Conservation (phyloP, 2,113 vertebrate genomes). For the Odontesthes bonariensis region DNA sequence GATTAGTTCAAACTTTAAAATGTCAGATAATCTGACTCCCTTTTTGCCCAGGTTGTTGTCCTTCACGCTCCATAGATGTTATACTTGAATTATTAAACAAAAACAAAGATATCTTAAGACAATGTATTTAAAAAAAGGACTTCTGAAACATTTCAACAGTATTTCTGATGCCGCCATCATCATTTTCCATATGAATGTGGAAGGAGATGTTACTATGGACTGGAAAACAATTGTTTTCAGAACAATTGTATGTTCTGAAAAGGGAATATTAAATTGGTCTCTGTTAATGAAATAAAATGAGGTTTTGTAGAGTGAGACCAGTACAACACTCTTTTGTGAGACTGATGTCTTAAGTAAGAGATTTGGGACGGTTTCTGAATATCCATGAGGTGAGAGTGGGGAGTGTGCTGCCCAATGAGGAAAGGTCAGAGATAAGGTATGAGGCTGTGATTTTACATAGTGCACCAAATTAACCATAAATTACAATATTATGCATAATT, state of each 20-base stretch:
- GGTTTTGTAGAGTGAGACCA: background rate
- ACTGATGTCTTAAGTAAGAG: slow-evolving; percentile 1
- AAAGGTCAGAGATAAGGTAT: slow-evolving; percentile 20
- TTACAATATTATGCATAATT: slow-evolving; percentile 48
- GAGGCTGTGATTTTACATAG: slow-evolving; percentile 7
- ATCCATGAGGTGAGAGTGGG: slow-evolving; percentile 32
- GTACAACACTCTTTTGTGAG: slow-evolving; percentile 4
- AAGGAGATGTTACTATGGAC: background rate
- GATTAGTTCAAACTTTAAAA: too few species aligned
- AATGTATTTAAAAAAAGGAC: too few species aligned
- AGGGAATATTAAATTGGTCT: too few species aligned
- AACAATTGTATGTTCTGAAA: background rate
- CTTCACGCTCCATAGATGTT: too few species aligned
- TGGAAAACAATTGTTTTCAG: too few species aligned
- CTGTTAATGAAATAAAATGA: slow-evolving; percentile 29
- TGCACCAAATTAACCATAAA: slow-evolving; percentile 53
- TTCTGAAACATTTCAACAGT: background rate
- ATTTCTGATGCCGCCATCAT: slow-evolving; percentile 4
- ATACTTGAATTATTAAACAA: too few species aligned
- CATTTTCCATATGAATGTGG: background rate
- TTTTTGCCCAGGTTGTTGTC: too few species aligned
- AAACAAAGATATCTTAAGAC: too few species aligned
- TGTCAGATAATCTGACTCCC: too few species aligned
- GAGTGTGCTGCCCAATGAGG: slow-evolving; percentile 14
- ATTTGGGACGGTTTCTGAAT: slow-evolving; percentile 37